Evolutionary conservation across 2,113 vertebrate species (phyloP), one percentile per base, ranked within the genome.

Genomic region (Rostratula benghalensis): DNA sequence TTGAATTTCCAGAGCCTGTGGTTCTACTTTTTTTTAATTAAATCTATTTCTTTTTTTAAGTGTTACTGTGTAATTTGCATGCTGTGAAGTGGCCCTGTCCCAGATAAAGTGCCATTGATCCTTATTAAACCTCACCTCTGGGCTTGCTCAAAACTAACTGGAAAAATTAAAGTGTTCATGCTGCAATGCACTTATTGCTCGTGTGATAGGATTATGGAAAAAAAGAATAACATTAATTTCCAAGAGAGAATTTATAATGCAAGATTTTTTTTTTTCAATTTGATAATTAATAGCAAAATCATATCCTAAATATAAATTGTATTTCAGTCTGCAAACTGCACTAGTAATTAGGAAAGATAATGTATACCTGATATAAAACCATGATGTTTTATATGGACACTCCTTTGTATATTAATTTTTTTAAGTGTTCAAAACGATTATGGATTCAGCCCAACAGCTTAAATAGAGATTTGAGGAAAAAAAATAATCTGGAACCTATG

Each of bases 91-190:
- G 98, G 98, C 98, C 98, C 98, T 99, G 98, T 99, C 98, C 98
- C 98, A 99, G 99, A 99, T 99, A 99, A 99, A 99, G 99, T 99
- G 98, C 99, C 99, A 99, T 99, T 99, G 99, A 99, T 99, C 99
- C 99, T 99, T 99, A 99, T 99, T 99, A 99, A 99, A 99, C 98
- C 99, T 99, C 99, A 99, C 99, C 99, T 99, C 99, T 99, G 98
- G 99, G 98, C 98, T 97, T 98, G 97, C 98, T 98, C 98, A 99
- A 98, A 99, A 99, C 99, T 99, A 99, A 99, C 98, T 98, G 98
- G 98, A 99, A 99, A 99, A 99, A 99, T 99, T 98, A 99, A 99
- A 99, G 98, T 98, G 98, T 99, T 99, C 98, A 99, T 99, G 98
- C 98, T 98, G 98, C 98, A 98, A 37, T 99, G 98, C 98, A 98